phyloP scores from a whole-genome alignment of 1,140 invertebrate species.

The Rhysida immarginata region DNA sequence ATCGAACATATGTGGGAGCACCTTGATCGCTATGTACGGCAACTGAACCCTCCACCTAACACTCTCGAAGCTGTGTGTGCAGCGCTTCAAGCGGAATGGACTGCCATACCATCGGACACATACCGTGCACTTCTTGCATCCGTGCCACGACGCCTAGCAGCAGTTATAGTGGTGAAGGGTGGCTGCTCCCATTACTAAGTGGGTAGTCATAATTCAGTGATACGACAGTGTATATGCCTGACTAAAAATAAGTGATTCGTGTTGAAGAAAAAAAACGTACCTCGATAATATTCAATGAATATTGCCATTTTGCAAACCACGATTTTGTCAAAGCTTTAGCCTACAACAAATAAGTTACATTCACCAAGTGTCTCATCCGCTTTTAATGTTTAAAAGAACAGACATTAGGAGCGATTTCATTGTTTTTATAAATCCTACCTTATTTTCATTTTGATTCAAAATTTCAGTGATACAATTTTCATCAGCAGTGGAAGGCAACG shows the following conservation, averaged over 20 bases:
- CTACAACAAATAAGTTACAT: background rate
- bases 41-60: no score
- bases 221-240: no score
- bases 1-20: no score
- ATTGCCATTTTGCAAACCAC: slow-evolving; percentile 9
- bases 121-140: no score
- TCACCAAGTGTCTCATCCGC: background rate
- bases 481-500: background rate
- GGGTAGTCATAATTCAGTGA: no score
- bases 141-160: no score
- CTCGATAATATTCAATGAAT: background rate
- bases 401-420: background rate
- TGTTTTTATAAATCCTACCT: background rate
- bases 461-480: slow-evolving; percentile 1
- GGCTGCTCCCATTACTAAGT: no score
- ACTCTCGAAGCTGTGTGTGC: no score
- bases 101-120: no score
- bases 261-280: background rate
- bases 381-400: background rate
- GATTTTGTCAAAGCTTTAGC: background rate
- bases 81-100: no score
- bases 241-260: background rate
- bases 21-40: no score
- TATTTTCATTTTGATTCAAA: slow-evolving; percentile 8
- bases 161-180: no score